phyloP scores from a whole-genome alignment of 2,888 invertebrate genomes.

The Lithophane ornitopus region DNA sequence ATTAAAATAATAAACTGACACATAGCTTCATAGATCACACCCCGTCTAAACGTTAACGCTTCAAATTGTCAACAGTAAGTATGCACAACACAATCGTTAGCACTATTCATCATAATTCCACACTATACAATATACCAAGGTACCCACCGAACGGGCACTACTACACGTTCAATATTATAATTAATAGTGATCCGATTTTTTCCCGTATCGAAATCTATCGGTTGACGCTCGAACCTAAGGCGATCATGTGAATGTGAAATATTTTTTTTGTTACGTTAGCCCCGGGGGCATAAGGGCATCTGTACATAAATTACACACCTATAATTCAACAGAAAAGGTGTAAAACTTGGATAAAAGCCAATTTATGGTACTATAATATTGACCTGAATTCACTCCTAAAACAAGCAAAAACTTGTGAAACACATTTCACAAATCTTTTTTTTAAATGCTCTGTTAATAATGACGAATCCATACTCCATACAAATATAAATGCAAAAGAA shows the following conservation, averaged over 20 bases:
- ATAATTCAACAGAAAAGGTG: background rate
- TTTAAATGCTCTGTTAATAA: background rate
- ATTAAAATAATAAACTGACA: background rate
- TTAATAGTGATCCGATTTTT: conserved; percentile 23
- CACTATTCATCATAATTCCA: conserved; percentile 22
- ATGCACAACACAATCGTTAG: background rate
- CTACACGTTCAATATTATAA: conserved; percentile 12
- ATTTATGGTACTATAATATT: background rate
- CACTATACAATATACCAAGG: background rate
- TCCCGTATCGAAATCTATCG: conserved; percentile 1
- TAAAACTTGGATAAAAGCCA: background rate
- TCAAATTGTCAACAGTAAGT: conserved; percentile 25
- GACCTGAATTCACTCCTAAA: background rate
- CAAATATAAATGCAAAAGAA: background rate
- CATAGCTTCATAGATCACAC: conserved; percentile 15
- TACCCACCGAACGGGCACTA: background rate
- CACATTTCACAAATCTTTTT: background rate
- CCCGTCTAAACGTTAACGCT: conserved; percentile 24
- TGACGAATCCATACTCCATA: background rate
- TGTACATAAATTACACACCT: background rate
- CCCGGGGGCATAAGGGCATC: too few relatives aligned
- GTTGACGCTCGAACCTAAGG: background rate
- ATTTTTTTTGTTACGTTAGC: background rate
- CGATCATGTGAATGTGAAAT: background rate
- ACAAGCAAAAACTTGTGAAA: background rate